A percentile compares a stretch with the other conserved stretches of the same genome.
Conservation (phyloP, 1,140 invertebrate species). For the Diabrotica virgifera region DNA sequence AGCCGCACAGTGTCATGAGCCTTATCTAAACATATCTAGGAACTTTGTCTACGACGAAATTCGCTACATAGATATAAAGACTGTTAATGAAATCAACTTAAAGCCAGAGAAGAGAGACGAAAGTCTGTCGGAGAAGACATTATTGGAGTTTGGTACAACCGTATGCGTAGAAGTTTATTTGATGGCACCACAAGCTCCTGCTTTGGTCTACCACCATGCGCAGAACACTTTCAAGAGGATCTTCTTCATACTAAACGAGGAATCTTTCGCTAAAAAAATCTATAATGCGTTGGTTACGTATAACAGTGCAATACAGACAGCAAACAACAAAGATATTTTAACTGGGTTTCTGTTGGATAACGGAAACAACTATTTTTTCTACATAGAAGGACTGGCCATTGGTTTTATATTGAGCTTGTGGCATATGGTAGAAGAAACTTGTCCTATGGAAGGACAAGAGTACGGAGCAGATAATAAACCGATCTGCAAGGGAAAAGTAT, state of each 20-base stretch:
- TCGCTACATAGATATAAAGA: neutral
- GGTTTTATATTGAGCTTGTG: constrained; percentile 28
- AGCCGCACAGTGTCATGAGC: constrained; percentile 22
- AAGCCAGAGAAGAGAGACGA: neutral
- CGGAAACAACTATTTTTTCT: constrained; percentile 24
- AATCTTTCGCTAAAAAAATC: constrained; percentile 8
- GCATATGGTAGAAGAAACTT: constrained; percentile 16
- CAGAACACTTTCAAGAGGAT: constrained; percentile 27
- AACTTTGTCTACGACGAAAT: neutral
- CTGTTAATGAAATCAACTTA: constrained; percentile 17
- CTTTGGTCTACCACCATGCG: constrained; percentile 24
- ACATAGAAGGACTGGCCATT: constrained; percentile 24
- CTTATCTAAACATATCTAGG: neutral
- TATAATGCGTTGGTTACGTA: constrained; percentile 15
- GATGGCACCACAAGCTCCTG: constrained; percentile 26
- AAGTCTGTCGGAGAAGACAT: constrained; percentile 16
- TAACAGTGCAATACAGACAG: constrained; percentile 2
- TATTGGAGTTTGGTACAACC: constrained; percentile 21
- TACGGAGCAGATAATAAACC: neutral
- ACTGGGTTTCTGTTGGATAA: constrained; percentile 31
- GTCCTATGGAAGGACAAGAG: neutral
- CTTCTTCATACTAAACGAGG: constrained; percentile 16
- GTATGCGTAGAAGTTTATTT: constrained; percentile 26
- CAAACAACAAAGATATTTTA: constrained; percentile 17
- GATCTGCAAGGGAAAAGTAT: constrained; percentile 17